Conservation (phyloP, 1,140 invertebrate genomes). For the Drosophila suzukii region DNA sequence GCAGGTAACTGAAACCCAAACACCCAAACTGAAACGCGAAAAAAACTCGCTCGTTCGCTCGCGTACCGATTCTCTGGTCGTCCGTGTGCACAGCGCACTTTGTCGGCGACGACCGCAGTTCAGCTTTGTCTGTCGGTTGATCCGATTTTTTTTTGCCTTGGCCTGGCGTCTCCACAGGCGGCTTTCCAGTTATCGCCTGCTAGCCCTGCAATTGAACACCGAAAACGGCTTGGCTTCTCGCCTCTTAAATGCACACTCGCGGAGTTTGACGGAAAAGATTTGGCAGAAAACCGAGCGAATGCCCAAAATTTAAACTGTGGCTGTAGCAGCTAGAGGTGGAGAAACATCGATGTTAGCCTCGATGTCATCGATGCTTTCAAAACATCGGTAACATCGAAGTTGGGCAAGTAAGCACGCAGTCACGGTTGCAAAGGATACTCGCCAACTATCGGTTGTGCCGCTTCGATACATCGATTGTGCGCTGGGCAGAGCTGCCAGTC, state of each 20-base stretch:
- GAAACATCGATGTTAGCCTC: no score
- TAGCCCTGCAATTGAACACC: not conserved
- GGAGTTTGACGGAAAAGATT: conserved; percentile 6
- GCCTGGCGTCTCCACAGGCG: not conserved
- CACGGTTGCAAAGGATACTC: conserved; percentile 59
- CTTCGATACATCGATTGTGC: conserved; percentile 16
- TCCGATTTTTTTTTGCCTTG: conserved; percentile 34
- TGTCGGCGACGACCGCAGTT: conserved; percentile 58
- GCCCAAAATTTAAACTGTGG: conserved; percentile 75
- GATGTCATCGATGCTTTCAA: no score
- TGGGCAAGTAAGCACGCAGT: no score
- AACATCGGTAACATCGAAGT: no score
- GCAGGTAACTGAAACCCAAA: conserved; percentile 75
- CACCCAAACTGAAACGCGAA: conserved; percentile 76
- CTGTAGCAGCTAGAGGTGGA: conserved; percentile 39
- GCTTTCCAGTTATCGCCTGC: not conserved
- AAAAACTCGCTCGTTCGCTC: conserved; percentile 65
- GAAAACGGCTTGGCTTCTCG: conserved; percentile 1
- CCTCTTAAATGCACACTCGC: conserved; percentile 1
- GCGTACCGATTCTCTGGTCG: conserved; percentile 66
- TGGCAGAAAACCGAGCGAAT: conserved; percentile 26
- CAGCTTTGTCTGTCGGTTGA: conserved; percentile 71
- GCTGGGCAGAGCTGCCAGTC: not conserved
- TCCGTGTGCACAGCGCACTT: conserved; percentile 66
- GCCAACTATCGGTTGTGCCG: conserved; percentile 38